These are phyloP conservation scores for Actinia tenebrosa DNA, from an alignment of 64 coral and sea anemone genomes.

Conservation along the genomic window DNA sequence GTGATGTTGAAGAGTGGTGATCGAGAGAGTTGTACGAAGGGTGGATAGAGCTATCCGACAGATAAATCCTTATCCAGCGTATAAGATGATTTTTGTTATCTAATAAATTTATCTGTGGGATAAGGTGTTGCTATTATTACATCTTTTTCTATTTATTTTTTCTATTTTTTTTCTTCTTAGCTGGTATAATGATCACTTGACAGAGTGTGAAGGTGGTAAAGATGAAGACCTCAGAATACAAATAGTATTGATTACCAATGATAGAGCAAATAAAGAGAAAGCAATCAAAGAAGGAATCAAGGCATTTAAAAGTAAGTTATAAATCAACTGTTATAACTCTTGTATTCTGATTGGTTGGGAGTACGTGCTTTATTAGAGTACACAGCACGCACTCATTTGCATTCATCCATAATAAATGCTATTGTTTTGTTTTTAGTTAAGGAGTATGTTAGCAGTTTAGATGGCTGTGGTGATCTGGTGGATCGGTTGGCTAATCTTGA, in stretches of 20 bases:
- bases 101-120: too few species aligned
- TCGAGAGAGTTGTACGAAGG: too few species aligned
- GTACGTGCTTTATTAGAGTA: too few species aligned
- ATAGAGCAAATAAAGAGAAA: conserved; percentile 79
- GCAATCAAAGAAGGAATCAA: conserved; percentile 56
- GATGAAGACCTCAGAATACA: conserved; percentile 29
- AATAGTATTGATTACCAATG: conserved; percentile 83
- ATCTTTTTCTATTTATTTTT: background rate
- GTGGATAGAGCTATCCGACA: too few species aligned
- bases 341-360: too few species aligned
- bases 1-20: too few species aligned
- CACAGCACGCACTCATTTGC: too few species aligned
- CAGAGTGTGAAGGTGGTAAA: conserved; percentile 43
- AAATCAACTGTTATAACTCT: too few species aligned
- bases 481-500: conserved; percentile 63
- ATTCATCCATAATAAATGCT: too few species aligned
- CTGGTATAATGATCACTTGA: conserved; percentile 84
- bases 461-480: conserved; percentile 63
- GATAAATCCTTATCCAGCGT: too few species aligned
- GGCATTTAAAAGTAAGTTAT: conserved; percentile 64
- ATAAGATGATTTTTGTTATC: too few species aligned
- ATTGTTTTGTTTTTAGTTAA: conserved; percentile 45
- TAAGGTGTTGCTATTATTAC: background rate
- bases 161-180: conserved; percentile 27
- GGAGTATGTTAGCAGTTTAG: conserved; percentile 86